Evolutionary conservation across 1,140 invertebrate genomes (phyloP).

Genomic region (Ptiloglossa arizonensis): DNA sequence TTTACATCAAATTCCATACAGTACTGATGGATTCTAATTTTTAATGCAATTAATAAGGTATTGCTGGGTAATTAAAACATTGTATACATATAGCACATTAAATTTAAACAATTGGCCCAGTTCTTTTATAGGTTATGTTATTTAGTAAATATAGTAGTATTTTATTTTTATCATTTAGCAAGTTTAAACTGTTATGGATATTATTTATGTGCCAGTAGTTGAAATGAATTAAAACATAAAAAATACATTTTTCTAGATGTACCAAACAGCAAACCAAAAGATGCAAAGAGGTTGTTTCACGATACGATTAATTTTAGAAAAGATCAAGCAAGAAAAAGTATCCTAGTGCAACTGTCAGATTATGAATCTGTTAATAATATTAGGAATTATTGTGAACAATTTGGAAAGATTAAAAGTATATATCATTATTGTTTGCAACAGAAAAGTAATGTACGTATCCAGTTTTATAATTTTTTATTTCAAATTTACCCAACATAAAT

Average conservation of each 20-base stretch:
- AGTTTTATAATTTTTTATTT: background rate
- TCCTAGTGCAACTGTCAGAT: slow-evolving; percentile 73
- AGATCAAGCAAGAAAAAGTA: slow-evolving; percentile 16
- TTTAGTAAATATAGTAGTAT: background rate
- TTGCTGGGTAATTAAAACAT: background rate
- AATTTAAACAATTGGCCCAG: background rate
- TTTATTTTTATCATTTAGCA: background rate
- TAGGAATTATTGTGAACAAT: slow-evolving; percentile 84
- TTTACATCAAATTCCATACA: background rate
- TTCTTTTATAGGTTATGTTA: background rate
- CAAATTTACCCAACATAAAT: slow-evolving; percentile 1
- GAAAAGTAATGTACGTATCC: slow-evolving; percentile 73
- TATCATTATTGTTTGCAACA: slow-evolving; percentile 85
- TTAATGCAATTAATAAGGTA: background rate
- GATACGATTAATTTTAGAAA: background rate
- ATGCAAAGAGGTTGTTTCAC: slow-evolving; percentile 29
- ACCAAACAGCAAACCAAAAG: slow-evolving; percentile 82
- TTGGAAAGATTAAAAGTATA: slow-evolving; percentile 83
- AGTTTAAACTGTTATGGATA: background rate
- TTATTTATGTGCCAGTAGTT: background rate
- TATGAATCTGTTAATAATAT: slow-evolving; percentile 84
- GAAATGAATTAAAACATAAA: background rate
- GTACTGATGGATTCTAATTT: background rate
- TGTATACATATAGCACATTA: background rate
- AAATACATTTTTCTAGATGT: slow-evolving; percentile 67